Percentiles rank a stretch among this genome's conserved stretches.
phyloP scores from a whole-genome alignment of 2,888 invertebrate species.

The Cephus sareptanus region DNA sequence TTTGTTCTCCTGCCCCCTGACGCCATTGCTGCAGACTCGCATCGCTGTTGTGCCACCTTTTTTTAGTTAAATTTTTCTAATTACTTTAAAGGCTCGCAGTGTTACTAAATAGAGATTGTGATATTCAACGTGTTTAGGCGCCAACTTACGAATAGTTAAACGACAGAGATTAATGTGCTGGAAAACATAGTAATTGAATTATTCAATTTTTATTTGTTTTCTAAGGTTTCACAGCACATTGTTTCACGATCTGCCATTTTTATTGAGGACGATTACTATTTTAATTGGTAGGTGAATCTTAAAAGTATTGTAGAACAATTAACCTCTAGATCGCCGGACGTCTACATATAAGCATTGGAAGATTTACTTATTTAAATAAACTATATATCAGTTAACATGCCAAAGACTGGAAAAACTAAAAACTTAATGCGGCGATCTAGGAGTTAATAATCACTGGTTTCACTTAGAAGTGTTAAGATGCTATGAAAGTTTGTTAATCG shows the following conservation, averaged over 20 bases:
- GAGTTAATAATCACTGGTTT: not conserved
- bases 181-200: not conserved
- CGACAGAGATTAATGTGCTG: not conserved
- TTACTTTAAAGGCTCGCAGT: slow-evolving; percentile 18
- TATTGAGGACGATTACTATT: not conserved
- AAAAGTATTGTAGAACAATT: not conserved
- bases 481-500: not conserved
- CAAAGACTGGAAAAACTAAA: too few relatives aligned
- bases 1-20: slow-evolving; percentile 63
- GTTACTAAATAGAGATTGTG: not conserved
- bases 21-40: slow-evolving; percentile 53
- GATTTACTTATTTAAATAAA: too few relatives aligned
- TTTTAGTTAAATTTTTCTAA: slow-evolving; percentile 30
- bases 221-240: not conserved
- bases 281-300: not conserved
- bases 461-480: not conserved
- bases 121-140: not conserved
- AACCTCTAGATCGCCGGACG: too few relatives aligned
- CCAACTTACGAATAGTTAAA: not conserved
- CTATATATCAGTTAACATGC: too few relatives aligned
- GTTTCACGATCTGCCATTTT: not conserved
- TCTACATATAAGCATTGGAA: too few relatives aligned
- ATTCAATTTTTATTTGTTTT: not conserved
- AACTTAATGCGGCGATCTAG: too few relatives aligned
- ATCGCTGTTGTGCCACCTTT: slow-evolving; percentile 61